A percentile compares a stretch with the other conserved stretches of the same genome.
Evolutionary conservation across 2,113 vertebrate species (phyloP).

Genomic region (Amphiprion percula): DNA sequence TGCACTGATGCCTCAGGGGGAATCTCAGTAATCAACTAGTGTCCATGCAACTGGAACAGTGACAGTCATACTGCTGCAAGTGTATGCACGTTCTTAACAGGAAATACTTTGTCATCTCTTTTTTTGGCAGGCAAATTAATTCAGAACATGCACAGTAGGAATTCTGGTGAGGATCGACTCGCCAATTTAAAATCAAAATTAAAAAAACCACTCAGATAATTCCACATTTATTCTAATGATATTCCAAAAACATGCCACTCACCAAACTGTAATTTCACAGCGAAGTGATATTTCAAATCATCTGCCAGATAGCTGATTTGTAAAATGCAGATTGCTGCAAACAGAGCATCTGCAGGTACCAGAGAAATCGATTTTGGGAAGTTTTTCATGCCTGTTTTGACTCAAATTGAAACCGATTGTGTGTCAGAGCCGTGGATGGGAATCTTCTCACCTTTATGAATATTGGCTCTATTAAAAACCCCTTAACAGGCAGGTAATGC

Average conservation of each 20-base stretch:
- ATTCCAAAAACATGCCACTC: constrained; percentile 28
- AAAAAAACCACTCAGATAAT: not conserved
- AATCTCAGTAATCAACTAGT: constrained; percentile 59
- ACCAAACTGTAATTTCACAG: constrained; percentile 37
- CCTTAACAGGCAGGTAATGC: constrained; percentile 5
- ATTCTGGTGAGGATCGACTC: constrained; percentile 80
- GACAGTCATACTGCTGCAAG: constrained; percentile 72
- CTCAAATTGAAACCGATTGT: constrained; percentile 3
- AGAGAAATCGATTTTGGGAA: constrained; percentile 14
- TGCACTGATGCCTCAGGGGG: constrained; percentile 61
- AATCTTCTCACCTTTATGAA: not conserved
- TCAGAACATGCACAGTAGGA: constrained; percentile 86
- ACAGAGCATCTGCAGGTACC: constrained; percentile 60
- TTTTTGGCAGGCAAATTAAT: constrained; percentile 82
- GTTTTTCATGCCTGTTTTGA: not conserved
- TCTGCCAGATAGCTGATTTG: constrained; percentile 12
- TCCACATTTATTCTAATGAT: constrained; percentile 22
- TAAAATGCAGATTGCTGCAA: constrained; percentile 26
- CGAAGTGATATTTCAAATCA: constrained; percentile 15
- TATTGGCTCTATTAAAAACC: not conserved
- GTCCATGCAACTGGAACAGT: constrained; percentile 77
- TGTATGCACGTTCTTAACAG: constrained; percentile 55
- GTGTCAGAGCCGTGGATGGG: not conserved
- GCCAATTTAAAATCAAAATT: not conserved
- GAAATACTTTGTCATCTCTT: constrained; percentile 65